Evolutionary conservation across 2,888 invertebrate species (phyloP).

Genomic region (Euclidia mi): DNA sequence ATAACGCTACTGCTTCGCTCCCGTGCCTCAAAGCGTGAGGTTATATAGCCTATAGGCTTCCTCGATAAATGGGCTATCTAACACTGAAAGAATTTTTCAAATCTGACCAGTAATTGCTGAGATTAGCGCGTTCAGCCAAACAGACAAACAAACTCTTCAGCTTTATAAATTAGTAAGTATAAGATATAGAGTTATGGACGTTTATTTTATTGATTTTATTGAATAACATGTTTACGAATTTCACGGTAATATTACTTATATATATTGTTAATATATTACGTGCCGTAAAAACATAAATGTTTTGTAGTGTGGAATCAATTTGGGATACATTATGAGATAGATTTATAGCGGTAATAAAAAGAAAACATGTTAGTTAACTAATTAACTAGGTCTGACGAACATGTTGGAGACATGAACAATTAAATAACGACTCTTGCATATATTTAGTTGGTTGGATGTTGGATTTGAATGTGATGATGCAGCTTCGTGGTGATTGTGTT

Average conservation of each 20-base stretch:
- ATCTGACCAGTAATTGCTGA: too few relatives aligned
- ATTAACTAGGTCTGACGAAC: constrained; percentile 36
- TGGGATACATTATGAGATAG: constrained; percentile 41
- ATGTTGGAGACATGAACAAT: constrained; percentile 15
- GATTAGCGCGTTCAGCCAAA: too few relatives aligned
- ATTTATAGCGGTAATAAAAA: constrained; percentile 47
- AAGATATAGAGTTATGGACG: too few relatives aligned
- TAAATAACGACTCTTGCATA: not conserved
- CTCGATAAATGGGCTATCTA: too few relatives aligned
- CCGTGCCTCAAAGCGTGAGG: too few relatives aligned
- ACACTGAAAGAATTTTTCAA: too few relatives aligned
- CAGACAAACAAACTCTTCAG: too few relatives aligned
- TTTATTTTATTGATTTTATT: not conserved
- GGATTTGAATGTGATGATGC: not conserved
- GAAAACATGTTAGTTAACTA: constrained; percentile 43
- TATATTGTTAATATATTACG: constrained; percentile 12
- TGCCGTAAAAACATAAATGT: constrained; percentile 37
- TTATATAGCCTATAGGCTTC: too few relatives aligned
- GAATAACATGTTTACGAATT: constrained; percentile 9
- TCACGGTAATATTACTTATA: constrained; percentile 27
- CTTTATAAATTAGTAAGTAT: too few relatives aligned
- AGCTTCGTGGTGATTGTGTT: not conserved
- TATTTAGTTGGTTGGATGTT: too few relatives aligned
- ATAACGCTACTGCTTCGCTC: too few relatives aligned
- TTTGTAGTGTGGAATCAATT: constrained; percentile 51